phyloP scores from a whole-genome alignment of 2,888 invertebrate genomes.

The Microplitis deprimator region DNA sequence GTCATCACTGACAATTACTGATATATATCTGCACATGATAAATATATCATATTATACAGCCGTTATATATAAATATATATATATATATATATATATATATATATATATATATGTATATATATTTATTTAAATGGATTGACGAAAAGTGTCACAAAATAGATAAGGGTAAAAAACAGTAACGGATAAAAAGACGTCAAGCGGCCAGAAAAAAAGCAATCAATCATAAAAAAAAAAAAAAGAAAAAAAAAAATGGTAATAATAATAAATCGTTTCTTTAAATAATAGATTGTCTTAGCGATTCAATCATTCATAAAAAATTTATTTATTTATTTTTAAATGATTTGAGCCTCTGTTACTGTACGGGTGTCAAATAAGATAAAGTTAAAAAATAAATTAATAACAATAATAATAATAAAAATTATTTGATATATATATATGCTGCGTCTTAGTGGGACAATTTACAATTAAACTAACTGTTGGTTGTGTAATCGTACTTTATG shows the following conservation, averaged over 20 bases:
- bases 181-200: neutral
- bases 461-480: slow-evolving; percentile 1
- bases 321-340: neutral
- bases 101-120: neutral
- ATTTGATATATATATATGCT: neutral
- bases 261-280: neutral
- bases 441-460: neutral
- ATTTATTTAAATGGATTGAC: neutral
- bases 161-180: neutral
- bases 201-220: neutral
- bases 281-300: neutral
- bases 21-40: neutral
- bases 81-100: neutral
- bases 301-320: neutral
- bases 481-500: neutral
- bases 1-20: slow-evolving; percentile 30
- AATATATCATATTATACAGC: too few species aligned
- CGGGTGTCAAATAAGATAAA: neutral
- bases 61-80: neutral
- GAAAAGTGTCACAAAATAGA: neutral
- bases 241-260: neutral
- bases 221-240: neutral
- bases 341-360: neutral
- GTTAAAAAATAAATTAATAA: neutral
- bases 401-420: neutral